Evolutionary conservation across 2,113 vertebrate genomes (phyloP).

Genomic region (Chlorodrepanis virens): DNA sequence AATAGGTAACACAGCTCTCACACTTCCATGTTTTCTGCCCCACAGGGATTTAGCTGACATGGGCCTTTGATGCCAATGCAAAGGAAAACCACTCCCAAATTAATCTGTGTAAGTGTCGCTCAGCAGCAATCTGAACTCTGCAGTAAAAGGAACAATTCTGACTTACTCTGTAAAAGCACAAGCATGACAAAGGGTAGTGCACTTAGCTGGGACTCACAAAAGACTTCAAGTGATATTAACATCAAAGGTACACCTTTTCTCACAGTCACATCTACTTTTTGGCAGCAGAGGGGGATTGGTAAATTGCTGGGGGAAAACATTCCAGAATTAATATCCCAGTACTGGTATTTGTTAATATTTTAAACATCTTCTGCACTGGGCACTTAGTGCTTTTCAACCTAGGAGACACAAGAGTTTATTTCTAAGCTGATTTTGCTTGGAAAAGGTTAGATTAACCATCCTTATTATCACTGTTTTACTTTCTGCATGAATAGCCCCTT

Average conservation of each 20-base stretch:
- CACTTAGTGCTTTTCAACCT: not conserved
- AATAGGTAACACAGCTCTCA: not conserved
- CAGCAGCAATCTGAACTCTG: not conserved
- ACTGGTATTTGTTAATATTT: not conserved
- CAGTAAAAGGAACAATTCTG: not conserved
- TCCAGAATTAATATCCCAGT: not conserved
- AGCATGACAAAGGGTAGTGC: not conserved
- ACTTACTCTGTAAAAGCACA: not conserved
- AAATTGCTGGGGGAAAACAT: not conserved
- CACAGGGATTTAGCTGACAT: not conserved
- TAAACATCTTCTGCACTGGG: not conserved
- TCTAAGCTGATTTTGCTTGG: not conserved
- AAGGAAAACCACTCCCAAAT: not conserved
- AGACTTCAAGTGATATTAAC: not conserved
- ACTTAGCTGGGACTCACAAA: not conserved
- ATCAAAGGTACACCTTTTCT: not conserved
- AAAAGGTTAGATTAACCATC: not conserved
- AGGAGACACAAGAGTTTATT: not conserved
- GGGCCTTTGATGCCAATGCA: not conserved
- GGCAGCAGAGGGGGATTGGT: not conserved
- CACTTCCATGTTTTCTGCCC: rapidly evolving
- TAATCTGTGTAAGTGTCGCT: not conserved
- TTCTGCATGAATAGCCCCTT: not conserved
- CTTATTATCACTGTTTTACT: not conserved
- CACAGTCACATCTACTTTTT: not conserved